phyloP scores from a whole-genome alignment of 2,113 vertebrate genomes.

The Chunga burmeisteri region DNA sequence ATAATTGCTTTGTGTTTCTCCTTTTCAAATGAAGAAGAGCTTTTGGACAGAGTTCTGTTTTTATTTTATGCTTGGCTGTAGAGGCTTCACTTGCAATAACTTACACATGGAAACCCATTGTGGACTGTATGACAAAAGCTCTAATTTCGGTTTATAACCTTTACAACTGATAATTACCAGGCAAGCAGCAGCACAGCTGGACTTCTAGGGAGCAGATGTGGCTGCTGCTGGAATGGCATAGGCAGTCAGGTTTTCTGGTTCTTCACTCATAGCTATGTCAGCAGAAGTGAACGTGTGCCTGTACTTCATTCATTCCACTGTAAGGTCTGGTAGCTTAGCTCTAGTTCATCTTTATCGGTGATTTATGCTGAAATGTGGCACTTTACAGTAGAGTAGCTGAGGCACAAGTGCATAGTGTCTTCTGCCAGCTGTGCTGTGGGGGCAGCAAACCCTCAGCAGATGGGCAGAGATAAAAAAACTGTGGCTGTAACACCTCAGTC shows the following conservation, averaged over 20 bases:
- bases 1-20: constrained; percentile 50
- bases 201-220: not conserved
- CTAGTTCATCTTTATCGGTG: not conserved
- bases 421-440: not conserved
- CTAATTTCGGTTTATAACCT: not conserved
- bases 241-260: not conserved
- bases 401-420: not conserved
- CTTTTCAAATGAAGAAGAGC: constrained; percentile 23
- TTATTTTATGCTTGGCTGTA: constrained; percentile 5
- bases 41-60: constrained; percentile 41
- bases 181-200: not conserved
- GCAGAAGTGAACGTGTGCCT: not conserved
- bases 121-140: constrained; percentile 7
- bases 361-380: not conserved
- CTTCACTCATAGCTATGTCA: not conserved
- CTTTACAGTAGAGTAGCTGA: constrained; percentile 22
- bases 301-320: constrained; percentile 5
- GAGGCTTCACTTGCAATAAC: constrained; percentile 8
- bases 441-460: not conserved
- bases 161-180: not conserved
- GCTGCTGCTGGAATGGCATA: not conserved
- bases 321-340: constrained; percentile 10
- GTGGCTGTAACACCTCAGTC: not conserved
- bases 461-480: not conserved
- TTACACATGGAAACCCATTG: not conserved